Evolutionary conservation across 2,113 vertebrate species (phyloP), one percentile per base, ranked within the genome.

Genomic region (Syrrhaptes paradoxus): DNA sequence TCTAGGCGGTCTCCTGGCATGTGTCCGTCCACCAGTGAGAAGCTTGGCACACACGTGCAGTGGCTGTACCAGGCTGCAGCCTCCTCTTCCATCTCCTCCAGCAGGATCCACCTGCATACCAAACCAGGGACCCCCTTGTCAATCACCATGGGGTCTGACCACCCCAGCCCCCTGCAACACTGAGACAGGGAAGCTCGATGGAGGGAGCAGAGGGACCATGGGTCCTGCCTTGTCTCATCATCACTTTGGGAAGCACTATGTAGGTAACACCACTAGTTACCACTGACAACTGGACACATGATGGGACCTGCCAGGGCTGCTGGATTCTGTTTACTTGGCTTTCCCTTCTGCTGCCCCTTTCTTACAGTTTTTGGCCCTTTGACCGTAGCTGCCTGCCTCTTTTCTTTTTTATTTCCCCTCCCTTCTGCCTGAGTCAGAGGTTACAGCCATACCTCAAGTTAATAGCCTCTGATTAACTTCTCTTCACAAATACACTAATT

Each of bases 131-230:
- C 2, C 11, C 11, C 24, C n/a, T n/a, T 59, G 6, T 46, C 21
- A 67, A 43, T 24, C 32, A 65, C 20, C 26, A 21, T 36, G 29
- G 24, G 45, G 11, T 9, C 36, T 38, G 49, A 17, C 45, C 28
- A 57, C 17, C 19, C 32, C 57, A 70, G 8, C 11, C 18, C 7
- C 51, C 63, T n/a, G 24, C 71, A 58, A 26, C 1, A 1, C 28
- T 70, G 36, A 58, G 63, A 52, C 13, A 38, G 36, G 11, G 45
- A 63, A 71, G 11, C 11, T 45, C 6, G 7, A 4, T 11, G 28
- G 18, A 58, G 4, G 9, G 28, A 48, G 14, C 5, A 0, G 17
- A 36, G n/a, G 5, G 17, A 41, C 7, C 1, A 0, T 17, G 55
- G 68, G 10, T 19, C 32, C 45, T 81, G 21, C 52, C 12, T 66